phyloP scores from a whole-genome alignment of 2,797 vertebrate species.

The Phaenicophaeus curvirostris region DNA sequence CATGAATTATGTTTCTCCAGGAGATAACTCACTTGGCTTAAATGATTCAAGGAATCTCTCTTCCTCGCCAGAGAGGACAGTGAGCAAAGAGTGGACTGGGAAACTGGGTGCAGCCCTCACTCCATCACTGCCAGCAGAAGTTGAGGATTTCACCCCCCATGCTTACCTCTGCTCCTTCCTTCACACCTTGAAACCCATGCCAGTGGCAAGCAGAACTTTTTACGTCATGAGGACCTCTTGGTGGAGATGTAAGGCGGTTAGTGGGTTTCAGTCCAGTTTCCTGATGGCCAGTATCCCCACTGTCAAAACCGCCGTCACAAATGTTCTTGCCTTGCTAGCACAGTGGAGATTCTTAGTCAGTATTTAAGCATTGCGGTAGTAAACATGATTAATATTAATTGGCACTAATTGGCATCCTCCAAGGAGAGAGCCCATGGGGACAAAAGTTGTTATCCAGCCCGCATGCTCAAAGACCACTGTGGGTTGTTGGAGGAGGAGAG shows the following conservation, averaged over 20 bases:
- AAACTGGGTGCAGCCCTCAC: background rate
- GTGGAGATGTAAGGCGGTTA: background rate
- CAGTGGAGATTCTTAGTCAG: background rate
- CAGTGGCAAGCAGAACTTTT: background rate
- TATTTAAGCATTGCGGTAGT: background rate
- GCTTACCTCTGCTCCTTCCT: background rate
- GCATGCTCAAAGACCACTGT: fast-evolving
- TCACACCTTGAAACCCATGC: background rate
- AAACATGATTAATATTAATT: background rate
- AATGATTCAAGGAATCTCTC: background rate
- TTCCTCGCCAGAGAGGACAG: background rate
- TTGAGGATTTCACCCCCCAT: fast-evolving
- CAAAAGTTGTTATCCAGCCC: background rate
- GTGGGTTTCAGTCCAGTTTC: background rate
- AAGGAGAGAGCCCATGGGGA: background rate
- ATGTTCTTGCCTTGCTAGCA: background rate
- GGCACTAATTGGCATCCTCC: background rate
- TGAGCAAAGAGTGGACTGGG: background rate
- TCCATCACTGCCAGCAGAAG: background rate
- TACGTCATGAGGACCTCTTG: background rate
- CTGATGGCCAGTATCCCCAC: background rate
- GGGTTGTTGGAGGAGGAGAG: background rate
- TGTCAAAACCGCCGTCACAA: background rate
- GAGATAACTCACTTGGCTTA: background rate
- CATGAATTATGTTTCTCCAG: background rate